phyloP scores from a whole-genome alignment of 1,140 invertebrate species.

The Diuraphis noxia region DNA sequence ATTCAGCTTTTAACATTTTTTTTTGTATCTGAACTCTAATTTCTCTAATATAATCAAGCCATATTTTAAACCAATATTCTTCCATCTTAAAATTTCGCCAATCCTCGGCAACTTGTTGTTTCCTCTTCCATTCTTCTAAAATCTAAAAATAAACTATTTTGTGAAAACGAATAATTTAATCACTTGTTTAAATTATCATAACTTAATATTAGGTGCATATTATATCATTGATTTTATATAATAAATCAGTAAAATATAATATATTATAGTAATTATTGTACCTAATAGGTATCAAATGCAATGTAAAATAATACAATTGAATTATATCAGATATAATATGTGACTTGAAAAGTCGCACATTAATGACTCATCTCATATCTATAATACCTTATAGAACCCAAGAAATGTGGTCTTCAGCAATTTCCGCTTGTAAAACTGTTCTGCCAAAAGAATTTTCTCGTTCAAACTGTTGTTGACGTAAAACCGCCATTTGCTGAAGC shows the following conservation, averaged over 20 bases:
- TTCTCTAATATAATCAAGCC: constrained; percentile 16
- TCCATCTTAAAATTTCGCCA: constrained; percentile 35
- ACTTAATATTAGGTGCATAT: not conserved
- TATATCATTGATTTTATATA: not conserved
- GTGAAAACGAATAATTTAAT: not conserved
- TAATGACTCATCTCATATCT: not conserved
- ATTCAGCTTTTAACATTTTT: constrained; percentile 36
- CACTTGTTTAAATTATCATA: not conserved
- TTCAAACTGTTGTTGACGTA: constrained; percentile 10
- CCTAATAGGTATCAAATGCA: not conserved
- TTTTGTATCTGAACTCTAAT: not conserved
- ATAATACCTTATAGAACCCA: not conserved
- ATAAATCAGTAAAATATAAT: too few relatives aligned
- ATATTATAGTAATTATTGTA: too few relatives aligned
- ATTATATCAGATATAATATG: not conserved
- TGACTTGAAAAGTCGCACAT: not conserved
- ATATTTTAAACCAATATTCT: constrained; percentile 44
- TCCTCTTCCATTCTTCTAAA: constrained; percentile 27
- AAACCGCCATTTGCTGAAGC: constrained; percentile 28
- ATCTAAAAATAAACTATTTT: constrained; percentile 26
- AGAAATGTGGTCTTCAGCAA: constrained; percentile 2
- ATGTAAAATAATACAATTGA: not conserved
- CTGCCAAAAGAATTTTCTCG: constrained; percentile 6
- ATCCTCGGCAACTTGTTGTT: constrained; percentile 54
- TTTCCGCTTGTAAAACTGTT: constrained; percentile 41